A percentile compares a stretch with the other conserved stretches of the same genome.
These are phyloP conservation scores for Silurus glanis DNA, from an alignment of 2,113 vertebrate genomes.

Conservation along the genomic window DNA sequence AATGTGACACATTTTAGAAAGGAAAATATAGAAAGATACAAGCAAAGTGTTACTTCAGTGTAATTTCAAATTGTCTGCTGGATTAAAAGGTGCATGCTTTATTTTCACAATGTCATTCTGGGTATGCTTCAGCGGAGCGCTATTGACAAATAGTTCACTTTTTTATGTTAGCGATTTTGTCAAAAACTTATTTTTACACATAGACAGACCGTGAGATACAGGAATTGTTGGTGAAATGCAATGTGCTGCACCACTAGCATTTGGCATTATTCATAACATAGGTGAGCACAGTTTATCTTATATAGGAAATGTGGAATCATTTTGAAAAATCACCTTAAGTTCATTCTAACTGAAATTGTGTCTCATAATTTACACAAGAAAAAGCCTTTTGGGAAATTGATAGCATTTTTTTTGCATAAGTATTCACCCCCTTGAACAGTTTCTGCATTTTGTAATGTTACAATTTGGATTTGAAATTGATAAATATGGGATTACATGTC, in stretches of 20 bases:
- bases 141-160: background rate
- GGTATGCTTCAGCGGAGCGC: slow-evolving; percentile 53
- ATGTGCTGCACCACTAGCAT: slow-evolving; percentile 55
- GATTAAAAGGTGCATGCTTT: slow-evolving; percentile 29
- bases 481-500: background rate
- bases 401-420: background rate
- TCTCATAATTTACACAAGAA: background rate
- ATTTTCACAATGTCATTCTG: background rate
- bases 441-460: background rate
- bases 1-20: slow-evolving; percentile 49
- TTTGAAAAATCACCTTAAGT: background rate
- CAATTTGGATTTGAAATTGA: background rate
- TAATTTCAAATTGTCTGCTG: slow-evolving; percentile 18
- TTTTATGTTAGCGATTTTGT: slow-evolving; percentile 15
- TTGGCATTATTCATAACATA: slow-evolving; percentile 17
- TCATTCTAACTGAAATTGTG: slow-evolving; percentile 2
- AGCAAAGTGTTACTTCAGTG: slow-evolving; percentile 37
- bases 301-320: background rate
- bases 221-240: slow-evolving; percentile 46
- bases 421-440: background rate
- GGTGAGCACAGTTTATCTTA: slow-evolving; percentile 13
- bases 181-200: slow-evolving; percentile 37
- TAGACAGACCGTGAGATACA: slow-evolving; percentile 56
- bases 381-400: background rate
- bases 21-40: slow-evolving; percentile 38